Base-by-base conservation (phyloP, 2,113 vertebrate species). In the Megaceryle maxima region DNA sequence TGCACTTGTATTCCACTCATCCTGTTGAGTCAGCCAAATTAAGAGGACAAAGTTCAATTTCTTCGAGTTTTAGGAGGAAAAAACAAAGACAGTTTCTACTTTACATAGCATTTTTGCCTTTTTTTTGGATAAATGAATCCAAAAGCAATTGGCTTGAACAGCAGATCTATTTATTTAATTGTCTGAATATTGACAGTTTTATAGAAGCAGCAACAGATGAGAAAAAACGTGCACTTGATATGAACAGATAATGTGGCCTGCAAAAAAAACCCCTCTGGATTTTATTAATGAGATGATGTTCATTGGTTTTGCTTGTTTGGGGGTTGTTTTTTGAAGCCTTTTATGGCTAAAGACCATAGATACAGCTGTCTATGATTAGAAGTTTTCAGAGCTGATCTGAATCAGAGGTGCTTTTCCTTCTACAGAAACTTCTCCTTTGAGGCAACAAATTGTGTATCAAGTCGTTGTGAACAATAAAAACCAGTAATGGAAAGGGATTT, bases 11-110 rank as follows among this genome's bases (percentile, higher is more conserved):
- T 91, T 92, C n/a, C 44, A 22, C 25, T 83, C 78, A 76, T 80
- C 84, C 70, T 95, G 81, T 89, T 87, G 66, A 92, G 53, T 96
- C 89, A 95, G 81, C 70, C 41, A 74, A 82, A 53, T 62, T 72
- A 64, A 56, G 70, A 79, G 78, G n/a, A 66, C 35, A 92, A 83
- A 94, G 78, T 92, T 94, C 57, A 83, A 17, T 76, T 93, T 91
- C 39, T 92, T 96, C 35, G 43, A 76, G 24, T 82, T 41, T 85
- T 22, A 39, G 43, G 48, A 91, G 67, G 62, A 85, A 93, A 87
- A 96, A 94, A 43, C 72, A 85, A 68, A 76, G 55, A 33, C 5
- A 0, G 4, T 50, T 95, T 80, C 59, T 90, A 26, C 56, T 88
- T 94, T 90, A 82, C 43, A 33, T 78, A 74, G 39, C 56, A 17